Evolutionary conservation across 2,113 vertebrate genomes (phyloP), one percentile per base, ranked within the genome.

Genomic region (Mormyrus lacerda): DNA sequence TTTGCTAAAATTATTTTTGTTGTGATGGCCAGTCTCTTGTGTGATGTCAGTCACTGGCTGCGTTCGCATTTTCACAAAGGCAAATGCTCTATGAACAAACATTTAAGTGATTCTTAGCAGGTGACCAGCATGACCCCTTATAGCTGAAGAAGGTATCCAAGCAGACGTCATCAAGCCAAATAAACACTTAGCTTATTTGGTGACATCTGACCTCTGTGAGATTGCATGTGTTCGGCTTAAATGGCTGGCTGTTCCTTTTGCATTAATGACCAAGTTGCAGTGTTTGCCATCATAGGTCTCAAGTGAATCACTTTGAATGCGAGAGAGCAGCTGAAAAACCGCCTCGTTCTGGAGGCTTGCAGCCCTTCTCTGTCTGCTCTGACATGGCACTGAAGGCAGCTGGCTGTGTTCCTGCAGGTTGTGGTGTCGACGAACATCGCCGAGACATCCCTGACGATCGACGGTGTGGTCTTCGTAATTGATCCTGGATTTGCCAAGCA

Each of bases 401-500:
- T 58, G 1, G 82, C 88, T 69, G 48, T 90, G 91, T 91, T 93
- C 91, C 91, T 65, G 91, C 93, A 99, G 98, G 97, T 99, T 17
- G 98, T 99, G 76, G 98, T 99, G 90, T 99, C 98, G 82, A 99
- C 98, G 92, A 99, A 99, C 93, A 99, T 99, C 58, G 98, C 98
- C 0, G 98, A 99, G 95, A 99, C 98, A 1, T 99, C 98, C 88
- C 95, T 99, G 94, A 98, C 98, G 94, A 99, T 99, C 92, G 98
- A 99, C 76, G 97, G 98, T 1, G 98, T 99, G 89, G 98, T 99
- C 88, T 99, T 99, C 96, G 98, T 99, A 93, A 99, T 99, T 92
- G 98, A 99, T 97, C 98, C 98, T 47, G 98, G 98, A 92, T 99
- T 99, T 96, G 98, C 98, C 44, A 99, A 99, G 94, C 98, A 99